These are phyloP conservation scores for Thymelicus lineola DNA, from an alignment of 2,888 invertebrate species.

Conservation along the genomic window DNA sequence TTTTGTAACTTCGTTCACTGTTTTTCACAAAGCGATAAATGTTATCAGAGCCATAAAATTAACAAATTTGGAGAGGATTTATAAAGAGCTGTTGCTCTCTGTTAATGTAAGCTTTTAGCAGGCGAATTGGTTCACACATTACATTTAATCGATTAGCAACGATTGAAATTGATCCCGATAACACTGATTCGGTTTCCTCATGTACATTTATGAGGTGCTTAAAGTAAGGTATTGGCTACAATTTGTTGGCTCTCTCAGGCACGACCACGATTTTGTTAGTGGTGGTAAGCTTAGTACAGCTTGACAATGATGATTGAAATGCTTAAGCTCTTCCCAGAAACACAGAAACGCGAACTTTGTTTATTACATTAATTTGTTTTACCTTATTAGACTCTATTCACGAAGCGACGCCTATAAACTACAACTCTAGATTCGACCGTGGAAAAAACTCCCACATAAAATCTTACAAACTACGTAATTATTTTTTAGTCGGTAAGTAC, in stretches of 20 bases:
- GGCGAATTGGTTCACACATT: slow-evolving; percentile 56
- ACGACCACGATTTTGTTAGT: background rate
- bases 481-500: slow-evolving; percentile 34
- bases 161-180: slow-evolving; percentile 52
- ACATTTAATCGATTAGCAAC: slow-evolving; percentile 64
- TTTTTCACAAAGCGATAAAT: slow-evolving; percentile 25
- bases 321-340: background rate
- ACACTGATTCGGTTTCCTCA: background rate
- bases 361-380: background rate
- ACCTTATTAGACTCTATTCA: too few relatives aligned
- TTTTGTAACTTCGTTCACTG: slow-evolving; percentile 8
- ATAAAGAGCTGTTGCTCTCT: slow-evolving; percentile 50
- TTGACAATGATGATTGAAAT: too few relatives aligned
- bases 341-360: background rate
- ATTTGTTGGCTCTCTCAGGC: too few relatives aligned
- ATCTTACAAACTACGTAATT: slow-evolving; percentile 34
- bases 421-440: slow-evolving; percentile 1
- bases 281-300: too few relatives aligned
- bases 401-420: background rate
- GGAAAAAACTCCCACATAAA: slow-evolving; percentile 27
- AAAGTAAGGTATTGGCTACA: background rate
- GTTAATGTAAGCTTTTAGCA: slow-evolving; percentile 52
- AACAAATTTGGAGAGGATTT: slow-evolving; percentile 16
- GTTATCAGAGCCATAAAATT: slow-evolving; percentile 30
- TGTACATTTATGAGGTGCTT: background rate